Evolutionary conservation across 2,888 invertebrate genomes (phyloP), one percentile per base, ranked within the genome.

Genomic region (Atrina japonica): DNA sequence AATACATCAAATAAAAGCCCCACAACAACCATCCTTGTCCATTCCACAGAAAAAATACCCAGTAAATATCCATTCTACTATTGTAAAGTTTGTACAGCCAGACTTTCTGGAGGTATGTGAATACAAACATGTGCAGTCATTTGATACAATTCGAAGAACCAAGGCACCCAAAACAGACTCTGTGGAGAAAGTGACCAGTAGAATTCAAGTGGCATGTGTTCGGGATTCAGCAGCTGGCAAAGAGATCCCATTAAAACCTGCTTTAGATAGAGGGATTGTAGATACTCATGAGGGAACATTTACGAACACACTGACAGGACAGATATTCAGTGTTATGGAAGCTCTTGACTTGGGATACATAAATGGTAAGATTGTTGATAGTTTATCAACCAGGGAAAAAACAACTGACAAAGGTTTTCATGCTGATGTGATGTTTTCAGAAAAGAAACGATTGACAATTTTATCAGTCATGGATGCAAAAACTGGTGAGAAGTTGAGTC

Each of bases 401-500:
- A 78, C 78, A 21, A 78, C 83, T 16, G 82, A 78, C 64, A 75
- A 80, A 63, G 86, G 85, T 3, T 78, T 83, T 47, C 72, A 78
- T 49, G 84, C 85, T 43, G 84, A 86, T 66, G 82, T 87, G 1
- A 81, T 83, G 43, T 82, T 86, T 35, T 83, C 83, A 29, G 87
- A 87, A 55, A 85, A 82, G 67, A 85, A 82, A 64, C 79, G 81
- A 30, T 72, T 88, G 16, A 82, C 83, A 23, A 85, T 89, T 41
- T 80, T 83, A 1, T 71, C 82, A 30, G 88, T 90, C 0, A 67
- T 75, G n/a, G 87, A 90, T 89, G 95, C 97, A 0, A 94, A 94
- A 90, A 94, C 95, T 23, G 97, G 97, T 5, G 94, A 96, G 91
- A 93, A 97, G 73, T 90, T 97, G 73, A 95, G 97, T 86, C 93